These are phyloP conservation scores for Dasypogon diadema DNA, from an alignment of 2,888 invertebrate genomes.

Conservation along the genomic window DNA sequence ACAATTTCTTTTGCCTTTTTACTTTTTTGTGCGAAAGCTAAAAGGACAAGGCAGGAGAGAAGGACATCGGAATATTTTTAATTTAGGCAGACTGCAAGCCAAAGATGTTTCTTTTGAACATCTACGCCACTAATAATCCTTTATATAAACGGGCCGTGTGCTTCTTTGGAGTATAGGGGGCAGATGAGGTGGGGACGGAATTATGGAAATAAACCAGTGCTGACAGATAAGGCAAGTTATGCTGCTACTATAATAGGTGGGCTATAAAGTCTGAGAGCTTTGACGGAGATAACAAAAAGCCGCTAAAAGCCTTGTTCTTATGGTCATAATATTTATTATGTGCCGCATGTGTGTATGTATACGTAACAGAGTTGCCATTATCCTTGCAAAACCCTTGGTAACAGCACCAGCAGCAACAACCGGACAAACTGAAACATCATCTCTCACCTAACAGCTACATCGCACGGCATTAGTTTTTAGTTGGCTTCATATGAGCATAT, in stretches of 20 bases:
- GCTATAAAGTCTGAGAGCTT: slow-evolving; percentile 37
- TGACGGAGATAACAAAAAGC: slow-evolving; percentile 25
- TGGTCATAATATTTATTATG: background rate
- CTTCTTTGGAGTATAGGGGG: background rate
- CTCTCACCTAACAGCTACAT: slow-evolving; percentile 39
- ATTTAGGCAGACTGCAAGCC: slow-evolving; percentile 54
- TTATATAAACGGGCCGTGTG: slow-evolving; percentile 23
- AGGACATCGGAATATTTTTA: slow-evolving; percentile 51
- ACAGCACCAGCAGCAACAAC: background rate
- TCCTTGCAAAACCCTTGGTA: background rate
- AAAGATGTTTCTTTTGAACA: slow-evolving; percentile 54
- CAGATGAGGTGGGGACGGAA: background rate
- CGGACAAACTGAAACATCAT: slow-evolving; percentile 1
- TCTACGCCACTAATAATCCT: slow-evolving; percentile 46
- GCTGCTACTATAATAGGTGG: background rate
- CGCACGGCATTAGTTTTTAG: slow-evolving; percentile 49
- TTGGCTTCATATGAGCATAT: slow-evolving; percentile 48
- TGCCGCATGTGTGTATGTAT: background rate
- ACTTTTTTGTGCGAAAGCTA: slow-evolving; percentile 25
- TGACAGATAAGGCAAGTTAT: background rate
- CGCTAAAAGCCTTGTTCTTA: slow-evolving; percentile 15
- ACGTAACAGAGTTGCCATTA: background rate
- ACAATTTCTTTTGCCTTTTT: slow-evolving; percentile 45
- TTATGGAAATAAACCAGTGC: background rate
- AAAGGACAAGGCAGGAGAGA: slow-evolving; percentile 46